Evolutionary conservation across 2,888 invertebrate species (phyloP), one percentile per base, ranked within the genome.

Genomic region (Xylota sylvarum): DNA sequence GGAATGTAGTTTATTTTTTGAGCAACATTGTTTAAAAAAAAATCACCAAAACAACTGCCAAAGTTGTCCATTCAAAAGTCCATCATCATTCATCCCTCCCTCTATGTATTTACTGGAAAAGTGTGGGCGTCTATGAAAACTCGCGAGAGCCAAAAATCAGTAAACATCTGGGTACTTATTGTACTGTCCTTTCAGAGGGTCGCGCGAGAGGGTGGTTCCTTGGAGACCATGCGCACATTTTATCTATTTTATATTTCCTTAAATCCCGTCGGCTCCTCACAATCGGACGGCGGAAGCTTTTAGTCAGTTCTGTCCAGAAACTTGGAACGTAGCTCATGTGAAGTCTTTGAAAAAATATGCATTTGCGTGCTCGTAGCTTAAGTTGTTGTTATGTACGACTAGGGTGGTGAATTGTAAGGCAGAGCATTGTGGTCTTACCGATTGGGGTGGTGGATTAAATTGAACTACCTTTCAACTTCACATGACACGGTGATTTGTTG

Each of bases 401-500:
- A 43, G 43, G 43, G 43, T 43, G 43, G 77, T 32, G 37, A n/a
- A 62, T 43, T 52, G 50, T 69, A 27, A 32, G 23, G 30, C 37
- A 40, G 58, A 12, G 35, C 27, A 17, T 40, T 10, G 30, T 40
- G 14, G 5, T 19, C 14, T n/a, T 43, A 5, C 9, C 9, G 2
- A 9, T 5, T n/a, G 48, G 40, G 46, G 37, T 62, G 56, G 32
- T 70, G 14, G 50, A 65, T 58, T 82, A 65, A 56, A 77, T 70
- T 77, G 56, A 70, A 65, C 58, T 72, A 64, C 78, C 65, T 78
- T 60, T 83, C 65, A 83, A 72, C 35, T 82, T 40, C 78, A 78
- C 78, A 78, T 78, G 82, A 78, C 78, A 72, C 52, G 27, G 72
- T 82, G 77, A 82, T 82, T 82, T 82, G 77, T 82, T 82, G 58